These are phyloP conservation scores for Nephila pilipes DNA, from an alignment of 1,140 invertebrate genomes.

Conservation along the genomic window DNA sequence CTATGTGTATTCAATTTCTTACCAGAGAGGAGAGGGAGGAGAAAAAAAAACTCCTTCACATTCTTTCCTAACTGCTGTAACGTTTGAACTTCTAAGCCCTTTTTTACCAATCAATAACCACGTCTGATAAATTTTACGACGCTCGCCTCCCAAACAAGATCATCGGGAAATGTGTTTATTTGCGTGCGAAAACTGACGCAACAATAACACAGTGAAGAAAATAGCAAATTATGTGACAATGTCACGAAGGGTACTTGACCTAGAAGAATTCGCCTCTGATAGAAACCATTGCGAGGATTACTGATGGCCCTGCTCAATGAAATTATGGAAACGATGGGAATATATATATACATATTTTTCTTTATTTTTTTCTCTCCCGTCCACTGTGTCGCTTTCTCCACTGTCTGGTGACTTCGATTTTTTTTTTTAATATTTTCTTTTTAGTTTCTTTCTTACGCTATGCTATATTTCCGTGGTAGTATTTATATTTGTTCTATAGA, in stretches of 20 bases:
- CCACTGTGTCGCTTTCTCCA: background rate
- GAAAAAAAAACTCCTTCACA: background rate
- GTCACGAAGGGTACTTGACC: conserved; percentile 63
- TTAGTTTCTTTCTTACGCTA: background rate
- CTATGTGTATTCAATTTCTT: background rate
- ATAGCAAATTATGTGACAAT: conserved; percentile 61
- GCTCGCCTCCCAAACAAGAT: conserved; percentile 8
- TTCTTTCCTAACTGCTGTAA: background rate
- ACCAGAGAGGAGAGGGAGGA: background rate
- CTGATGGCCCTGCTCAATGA: conserved; percentile 13
- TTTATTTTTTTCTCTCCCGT: background rate
- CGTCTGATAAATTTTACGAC: conserved; percentile 21
- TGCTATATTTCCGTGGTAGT: background rate
- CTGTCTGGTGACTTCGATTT: background rate
- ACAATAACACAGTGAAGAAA: conserved; percentile 19
- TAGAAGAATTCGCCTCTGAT: conserved; percentile 55
- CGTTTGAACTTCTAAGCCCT: background rate
- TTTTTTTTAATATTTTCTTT: background rate
- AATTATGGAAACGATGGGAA: conserved; percentile 55
- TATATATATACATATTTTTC: background rate
- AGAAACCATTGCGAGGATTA: conserved; percentile 10
- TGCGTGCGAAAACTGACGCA: conserved; percentile 49
- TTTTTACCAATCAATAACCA: background rate
- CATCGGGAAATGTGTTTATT: conserved; percentile 51
- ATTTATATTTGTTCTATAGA: background rate